Conservation (phyloP, 2,113 vertebrate genomes). For the Alaudala cheleensis region DNA sequence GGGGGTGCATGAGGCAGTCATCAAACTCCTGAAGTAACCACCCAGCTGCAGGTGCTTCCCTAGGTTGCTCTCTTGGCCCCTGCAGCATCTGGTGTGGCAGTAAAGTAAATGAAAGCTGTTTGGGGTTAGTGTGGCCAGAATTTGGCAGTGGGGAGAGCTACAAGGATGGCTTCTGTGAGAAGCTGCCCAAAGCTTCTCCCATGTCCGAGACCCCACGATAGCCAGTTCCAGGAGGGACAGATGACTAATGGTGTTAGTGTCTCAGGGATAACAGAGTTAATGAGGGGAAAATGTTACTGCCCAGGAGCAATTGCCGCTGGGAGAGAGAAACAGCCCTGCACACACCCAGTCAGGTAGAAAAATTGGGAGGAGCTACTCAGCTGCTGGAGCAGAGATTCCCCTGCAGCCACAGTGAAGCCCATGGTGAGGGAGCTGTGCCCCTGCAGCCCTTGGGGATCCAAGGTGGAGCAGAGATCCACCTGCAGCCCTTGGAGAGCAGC, state of each 20-base stretch:
- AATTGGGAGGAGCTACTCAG: background rate
- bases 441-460: background rate
- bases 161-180: background rate
- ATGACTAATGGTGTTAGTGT: background rate
- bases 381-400: background rate
- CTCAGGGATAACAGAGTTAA: background rate
- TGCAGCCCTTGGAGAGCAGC: background rate
- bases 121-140: background rate
- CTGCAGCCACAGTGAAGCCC: background rate
- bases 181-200: background rate
- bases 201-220: rapidly evolving
- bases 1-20: rapidly evolving
- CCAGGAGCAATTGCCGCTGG: background rate
- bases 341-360: background rate
- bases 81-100: rapidly evolving
- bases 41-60: background rate
- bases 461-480: background rate
- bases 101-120: background rate
- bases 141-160: background rate
- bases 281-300: background rate
- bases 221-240: background rate
- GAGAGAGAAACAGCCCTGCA: background rate
- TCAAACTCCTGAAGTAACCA: background rate
- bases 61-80: background rate
- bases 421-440: background rate